Percentiles rank a stretch among this genome's conserved stretches.
phyloP scores from a whole-genome alignment of 2,797 vertebrate genomes.

The Hephaestus fuliginosus region DNA sequence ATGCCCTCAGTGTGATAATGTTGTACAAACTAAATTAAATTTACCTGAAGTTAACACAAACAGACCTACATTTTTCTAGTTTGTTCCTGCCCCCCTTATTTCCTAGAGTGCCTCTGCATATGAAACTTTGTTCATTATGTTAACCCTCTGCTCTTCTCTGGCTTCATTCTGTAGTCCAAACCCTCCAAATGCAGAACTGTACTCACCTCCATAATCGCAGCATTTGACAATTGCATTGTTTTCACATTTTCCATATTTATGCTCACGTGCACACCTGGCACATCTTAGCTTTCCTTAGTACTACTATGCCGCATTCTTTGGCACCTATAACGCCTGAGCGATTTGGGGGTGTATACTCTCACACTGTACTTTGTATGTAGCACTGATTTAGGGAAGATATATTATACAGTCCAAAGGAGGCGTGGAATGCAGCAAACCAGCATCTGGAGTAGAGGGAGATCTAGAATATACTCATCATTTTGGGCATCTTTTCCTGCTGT shows the following conservation, averaged over 20 bases:
- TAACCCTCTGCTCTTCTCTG: neutral
- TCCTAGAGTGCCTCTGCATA: neutral
- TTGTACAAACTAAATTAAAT: too few species aligned
- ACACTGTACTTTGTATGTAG: neutral
- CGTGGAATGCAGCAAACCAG: too few species aligned
- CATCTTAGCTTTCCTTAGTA: neutral
- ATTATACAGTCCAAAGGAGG: too few species aligned
- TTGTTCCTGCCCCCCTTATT: neutral
- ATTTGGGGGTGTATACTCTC: neutral
- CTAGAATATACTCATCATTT: neutral
- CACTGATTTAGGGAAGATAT: too few species aligned
- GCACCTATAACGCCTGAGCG: neutral
- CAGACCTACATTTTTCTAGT: neutral
- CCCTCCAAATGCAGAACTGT: neutral
- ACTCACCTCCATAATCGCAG: neutral
- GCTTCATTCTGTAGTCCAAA: neutral
- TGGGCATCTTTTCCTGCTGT: neutral
- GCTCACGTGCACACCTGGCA: neutral
- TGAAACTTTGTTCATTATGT: neutral
- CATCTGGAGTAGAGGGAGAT: too few species aligned
- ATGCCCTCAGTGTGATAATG: too few species aligned
- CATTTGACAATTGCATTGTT: neutral
- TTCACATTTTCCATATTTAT: neutral
- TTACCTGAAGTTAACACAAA: too few species aligned
- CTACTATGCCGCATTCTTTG: neutral